Evolutionary conservation across 1,140 invertebrate genomes (phyloP).

Genomic region (Manduca sexta): DNA sequence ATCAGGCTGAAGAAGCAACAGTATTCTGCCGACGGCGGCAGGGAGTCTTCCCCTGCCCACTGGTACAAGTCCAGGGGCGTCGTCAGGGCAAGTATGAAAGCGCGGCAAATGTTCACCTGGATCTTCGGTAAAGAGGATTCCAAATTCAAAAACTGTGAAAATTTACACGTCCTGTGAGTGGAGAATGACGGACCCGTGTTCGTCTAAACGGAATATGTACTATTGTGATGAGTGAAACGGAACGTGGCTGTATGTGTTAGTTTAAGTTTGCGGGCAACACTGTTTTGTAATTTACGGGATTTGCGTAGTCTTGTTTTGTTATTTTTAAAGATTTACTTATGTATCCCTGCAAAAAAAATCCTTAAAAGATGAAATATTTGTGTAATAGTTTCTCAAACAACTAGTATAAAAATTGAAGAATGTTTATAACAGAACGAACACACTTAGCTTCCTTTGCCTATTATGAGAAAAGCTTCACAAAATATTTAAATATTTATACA

Average conservation of each 20-base stretch:
- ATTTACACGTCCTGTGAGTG: slow-evolving; percentile 85
- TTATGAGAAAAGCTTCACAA: no score
- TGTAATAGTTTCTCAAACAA: no score
- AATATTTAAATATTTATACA: no score
- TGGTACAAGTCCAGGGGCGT: slow-evolving; percentile 90
- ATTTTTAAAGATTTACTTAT: neutral
- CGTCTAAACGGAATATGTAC: slow-evolving; percentile 30
- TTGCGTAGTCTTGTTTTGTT: neutral
- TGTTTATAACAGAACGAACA: no score
- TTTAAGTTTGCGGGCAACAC: slow-evolving; percentile 3
- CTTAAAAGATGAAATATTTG: no score
- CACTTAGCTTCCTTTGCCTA: no score
- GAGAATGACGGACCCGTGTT: slow-evolving; percentile 64
- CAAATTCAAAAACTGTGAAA: slow-evolving; percentile 93
- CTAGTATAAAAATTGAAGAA: no score
- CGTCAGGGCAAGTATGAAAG: slow-evolving; percentile 89
- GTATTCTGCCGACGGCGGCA: slow-evolving; percentile 72
- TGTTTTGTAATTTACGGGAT: neutral
- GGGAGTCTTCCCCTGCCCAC: slow-evolving; percentile 77
- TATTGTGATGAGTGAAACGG: neutral
- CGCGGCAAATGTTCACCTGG: slow-evolving; percentile 91
- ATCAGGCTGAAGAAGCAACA: slow-evolving; percentile 84
- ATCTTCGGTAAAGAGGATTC: slow-evolving; percentile 91
- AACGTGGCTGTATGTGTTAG: neutral
- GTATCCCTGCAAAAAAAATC: no score